phyloP scores from a whole-genome alignment of 2,797 vertebrate species.

The Mormyrops boulengeri region DNA sequence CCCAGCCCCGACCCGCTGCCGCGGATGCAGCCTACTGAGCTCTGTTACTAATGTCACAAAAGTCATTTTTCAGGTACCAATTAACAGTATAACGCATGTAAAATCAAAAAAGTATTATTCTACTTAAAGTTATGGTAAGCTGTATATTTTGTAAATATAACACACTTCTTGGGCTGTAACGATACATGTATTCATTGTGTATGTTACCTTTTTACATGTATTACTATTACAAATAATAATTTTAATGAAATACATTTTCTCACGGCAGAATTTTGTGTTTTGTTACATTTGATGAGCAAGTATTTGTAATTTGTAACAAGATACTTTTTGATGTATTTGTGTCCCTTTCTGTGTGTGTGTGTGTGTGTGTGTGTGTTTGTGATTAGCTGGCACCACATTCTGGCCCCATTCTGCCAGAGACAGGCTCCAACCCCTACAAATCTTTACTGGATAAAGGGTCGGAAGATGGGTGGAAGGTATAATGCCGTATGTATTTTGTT shows the following conservation, averaged over 20 bases:
- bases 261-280: background rate
- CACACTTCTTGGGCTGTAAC: background rate
- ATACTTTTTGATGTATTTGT: background rate
- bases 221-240: background rate
- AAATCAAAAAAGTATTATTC: background rate
- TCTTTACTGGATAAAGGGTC: background rate
- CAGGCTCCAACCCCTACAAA: background rate
- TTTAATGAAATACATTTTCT: background rate
- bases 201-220: background rate
- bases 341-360: background rate
- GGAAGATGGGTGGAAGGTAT: background rate
- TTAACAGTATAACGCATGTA: background rate
- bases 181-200: background rate
- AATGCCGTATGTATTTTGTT: background rate
- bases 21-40: background rate
- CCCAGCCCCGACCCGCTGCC: background rate
- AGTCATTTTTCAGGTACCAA: background rate
- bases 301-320: background rate
- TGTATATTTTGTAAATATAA: background rate
- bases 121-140: background rate
- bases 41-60: background rate
- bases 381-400: background rate
- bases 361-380: background rate
- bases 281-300: background rate
- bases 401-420: background rate